Evolutionary conservation across 53 echinoderm and acorn worm genomes (phyloP).

Genomic region (Holothuria leucospilota): DNA sequence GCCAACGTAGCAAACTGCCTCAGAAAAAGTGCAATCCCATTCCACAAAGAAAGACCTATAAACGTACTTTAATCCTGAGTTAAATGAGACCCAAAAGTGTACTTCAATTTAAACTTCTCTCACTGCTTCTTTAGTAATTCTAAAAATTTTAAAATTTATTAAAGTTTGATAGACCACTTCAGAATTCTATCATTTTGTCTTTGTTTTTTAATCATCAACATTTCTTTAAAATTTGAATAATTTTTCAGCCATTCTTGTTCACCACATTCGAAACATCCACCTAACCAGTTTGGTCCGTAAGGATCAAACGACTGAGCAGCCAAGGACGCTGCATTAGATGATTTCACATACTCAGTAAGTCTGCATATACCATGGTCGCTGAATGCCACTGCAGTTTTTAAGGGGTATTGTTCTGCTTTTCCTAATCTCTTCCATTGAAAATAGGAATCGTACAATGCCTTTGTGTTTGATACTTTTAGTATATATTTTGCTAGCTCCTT

Average conservation of each 20-base stretch:
- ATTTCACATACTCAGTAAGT: background rate
- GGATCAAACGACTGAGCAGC: constrained; percentile 1
- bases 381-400: background rate
- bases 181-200: too few species aligned
- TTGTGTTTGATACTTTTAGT: constrained; percentile 25
- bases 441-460: constrained; percentile 52
- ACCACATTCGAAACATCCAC: constrained; percentile 19
- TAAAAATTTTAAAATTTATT: too few species aligned
- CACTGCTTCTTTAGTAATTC: too few species aligned
- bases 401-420: background rate
- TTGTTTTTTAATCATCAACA: too few species aligned
- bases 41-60: too few species aligned
- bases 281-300: constrained; percentile 18
- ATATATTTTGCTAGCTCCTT: constrained; percentile 59
- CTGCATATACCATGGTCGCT: constrained; percentile 12
- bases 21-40: too few species aligned
- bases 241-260: background rate
- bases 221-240: background rate
- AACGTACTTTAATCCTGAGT: too few species aligned
- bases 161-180: too few species aligned
- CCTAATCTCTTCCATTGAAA: constrained; percentile 65
- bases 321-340: too few species aligned
- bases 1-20: too few species aligned
- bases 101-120: too few species aligned
- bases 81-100: too few species aligned